Base-by-base conservation (phyloP, 2,888 invertebrate species). In the Tridacna crocea region DNA sequence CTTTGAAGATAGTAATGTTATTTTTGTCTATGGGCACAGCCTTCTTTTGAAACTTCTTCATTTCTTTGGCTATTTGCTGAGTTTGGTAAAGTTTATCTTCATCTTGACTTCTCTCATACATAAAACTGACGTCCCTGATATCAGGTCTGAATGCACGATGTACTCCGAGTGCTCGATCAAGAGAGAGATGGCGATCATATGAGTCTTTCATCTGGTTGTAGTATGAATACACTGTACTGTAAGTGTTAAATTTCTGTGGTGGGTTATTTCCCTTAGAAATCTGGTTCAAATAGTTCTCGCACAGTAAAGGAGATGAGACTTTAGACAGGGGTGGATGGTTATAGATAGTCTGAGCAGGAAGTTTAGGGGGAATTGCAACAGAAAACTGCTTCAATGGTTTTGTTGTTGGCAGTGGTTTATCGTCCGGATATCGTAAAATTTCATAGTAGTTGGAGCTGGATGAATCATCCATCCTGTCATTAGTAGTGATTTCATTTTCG, bases 381-480 rank as follows among this genome's bases (percentile, higher is more conserved):
- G 66, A 3, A 0, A 47, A 65, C 51, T 75, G 75, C 36, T 66
- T 75, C 10, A 8, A 26, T 13, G 48, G 48, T n/a, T 75, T 26
- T n/a, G n/a, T 15, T 10, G 22, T 58, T 15, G 15, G 60, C 0
- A 13, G 36, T 26, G 70, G 26, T 72, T 60, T 74, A 65, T 77
- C 80, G 48, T 84, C 82, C 12, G 76, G 65, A 72, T 76, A 75
- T 27, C 63, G 48, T 24, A 86, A 55, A 65, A 84, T 80, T 72
- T 86, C 86, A 48, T 86, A 86, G 51, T 86, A 84, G 58, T 84
- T 82, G 60, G 86, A 84, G 60, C 86, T 84, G 17, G 46, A 72
- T 22, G 65, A 80, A 51, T 86, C 83, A 46, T 82, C 82, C 17
- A 55, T 58, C 65, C 79, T 83, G n/a, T 75, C 76, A n/a, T 63